Evolutionary conservation across 1,140 invertebrate genomes (phyloP).

Genomic region (Leptinotarsa undecemlineata): DNA sequence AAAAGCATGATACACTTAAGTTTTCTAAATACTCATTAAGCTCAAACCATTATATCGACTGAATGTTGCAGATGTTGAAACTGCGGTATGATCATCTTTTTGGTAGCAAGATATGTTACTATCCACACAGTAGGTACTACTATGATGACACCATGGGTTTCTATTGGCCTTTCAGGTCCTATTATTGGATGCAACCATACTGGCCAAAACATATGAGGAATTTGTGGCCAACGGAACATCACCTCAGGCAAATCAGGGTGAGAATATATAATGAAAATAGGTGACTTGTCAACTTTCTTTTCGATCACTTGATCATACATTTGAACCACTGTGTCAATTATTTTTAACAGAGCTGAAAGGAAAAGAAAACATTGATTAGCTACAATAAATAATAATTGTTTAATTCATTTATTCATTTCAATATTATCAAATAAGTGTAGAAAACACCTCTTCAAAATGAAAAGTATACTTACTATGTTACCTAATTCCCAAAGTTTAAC

Average conservation of each 20-base stretch:
- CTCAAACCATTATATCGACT: too few relatives aligned
- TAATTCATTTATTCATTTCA: too few relatives aligned
- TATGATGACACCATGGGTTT: conserved; percentile 31
- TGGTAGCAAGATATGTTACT: conserved; percentile 34
- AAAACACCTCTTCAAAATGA: too few relatives aligned
- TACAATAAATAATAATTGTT: too few relatives aligned
- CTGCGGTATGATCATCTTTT: conserved; percentile 35
- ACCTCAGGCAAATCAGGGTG: conserved; percentile 40
- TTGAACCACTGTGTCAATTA: background rate
- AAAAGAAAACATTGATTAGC: background rate
- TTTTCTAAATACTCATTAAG: too few relatives aligned
- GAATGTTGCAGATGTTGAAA: conserved; percentile 28
- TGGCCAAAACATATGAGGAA: conserved; percentile 35
- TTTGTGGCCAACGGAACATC: conserved; percentile 42
- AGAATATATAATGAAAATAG: conserved; percentile 12
- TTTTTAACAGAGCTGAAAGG: background rate
- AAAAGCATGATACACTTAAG: too few relatives aligned
- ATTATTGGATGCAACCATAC: conserved; percentile 22
- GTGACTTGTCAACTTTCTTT: background rate
- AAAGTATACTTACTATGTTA: too few relatives aligned
- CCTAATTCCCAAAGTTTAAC: too few relatives aligned
- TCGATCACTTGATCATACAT: background rate
- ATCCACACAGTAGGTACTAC: conserved; percentile 32
- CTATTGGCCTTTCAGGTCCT: conserved; percentile 34
- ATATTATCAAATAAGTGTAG: too few relatives aligned